A percentile compares a stretch with the other conserved stretches of the same genome.
Evolutionary conservation across 1,140 invertebrate genomes (phyloP).

Genomic region (Melanaphis sacchari): DNA sequence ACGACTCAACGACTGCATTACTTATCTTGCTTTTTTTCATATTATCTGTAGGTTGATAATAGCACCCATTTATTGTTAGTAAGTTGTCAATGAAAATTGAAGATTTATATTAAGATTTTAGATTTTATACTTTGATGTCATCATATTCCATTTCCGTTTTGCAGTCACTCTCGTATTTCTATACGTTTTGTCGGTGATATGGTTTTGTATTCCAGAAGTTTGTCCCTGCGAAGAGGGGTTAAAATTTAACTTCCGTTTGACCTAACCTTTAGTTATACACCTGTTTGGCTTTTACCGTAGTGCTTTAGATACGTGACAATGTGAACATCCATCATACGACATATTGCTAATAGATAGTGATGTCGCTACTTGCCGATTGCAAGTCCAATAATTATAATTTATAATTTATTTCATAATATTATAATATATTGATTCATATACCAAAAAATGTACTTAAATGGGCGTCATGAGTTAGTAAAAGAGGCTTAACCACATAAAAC

Average conservation of each 20-base stretch:
- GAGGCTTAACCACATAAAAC: background rate
- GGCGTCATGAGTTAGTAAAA: background rate
- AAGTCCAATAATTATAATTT: background rate
- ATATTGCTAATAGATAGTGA: background rate
- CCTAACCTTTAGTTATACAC: background rate
- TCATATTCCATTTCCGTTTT: background rate
- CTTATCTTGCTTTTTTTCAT: too few relatives aligned
- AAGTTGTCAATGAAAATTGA: background rate
- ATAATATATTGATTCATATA: background rate
- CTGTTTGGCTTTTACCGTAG: background rate
- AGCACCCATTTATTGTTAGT: background rate
- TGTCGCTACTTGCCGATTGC: background rate
- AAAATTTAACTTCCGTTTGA: background rate
- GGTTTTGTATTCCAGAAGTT: background rate
- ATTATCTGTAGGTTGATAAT: too few relatives aligned
- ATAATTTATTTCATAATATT: background rate
- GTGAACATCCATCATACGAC: background rate
- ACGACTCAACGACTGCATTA: too few relatives aligned
- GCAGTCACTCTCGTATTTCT: background rate
- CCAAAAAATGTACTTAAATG: background rate
- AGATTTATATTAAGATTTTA: background rate
- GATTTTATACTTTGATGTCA: background rate
- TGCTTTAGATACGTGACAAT: background rate
- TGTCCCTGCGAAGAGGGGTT: background rate
- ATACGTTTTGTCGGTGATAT: background rate